These are phyloP conservation scores for Ctenicera cuprea DNA, from an alignment of 2,888 invertebrate species.

Conservation along the genomic window DNA sequence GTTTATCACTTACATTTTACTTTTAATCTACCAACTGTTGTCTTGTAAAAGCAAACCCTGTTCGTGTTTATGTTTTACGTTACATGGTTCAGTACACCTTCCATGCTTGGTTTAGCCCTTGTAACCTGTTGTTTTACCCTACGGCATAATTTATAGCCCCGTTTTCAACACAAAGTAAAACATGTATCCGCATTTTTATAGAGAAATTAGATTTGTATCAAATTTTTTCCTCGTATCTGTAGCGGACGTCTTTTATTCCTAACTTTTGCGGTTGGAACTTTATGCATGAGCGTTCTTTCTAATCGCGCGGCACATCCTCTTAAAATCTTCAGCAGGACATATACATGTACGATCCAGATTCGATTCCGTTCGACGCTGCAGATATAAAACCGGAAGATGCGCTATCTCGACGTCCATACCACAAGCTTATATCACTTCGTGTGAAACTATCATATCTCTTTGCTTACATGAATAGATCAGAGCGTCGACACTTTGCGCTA, in stretches of 20 bases:
- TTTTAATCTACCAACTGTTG: conserved; percentile 48
- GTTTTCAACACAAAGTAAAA: conserved; percentile 48
- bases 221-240: conserved; percentile 16
- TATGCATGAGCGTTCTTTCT: background rate
- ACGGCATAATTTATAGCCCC: conserved; percentile 44
- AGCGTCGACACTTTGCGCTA: conserved; percentile 8
- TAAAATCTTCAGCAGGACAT: conserved; percentile 52
- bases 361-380: conserved; percentile 50
- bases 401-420: conserved; percentile 53
- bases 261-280: background rate
- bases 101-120: conserved; percentile 42
- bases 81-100: conserved; percentile 47
- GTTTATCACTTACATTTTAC: conserved; percentile 50
- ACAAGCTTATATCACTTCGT: conserved; percentile 48
- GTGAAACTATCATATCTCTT: conserved; percentile 42
- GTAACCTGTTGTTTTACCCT: conserved; percentile 52
- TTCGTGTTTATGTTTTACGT: conserved; percentile 43
- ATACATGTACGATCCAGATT: conserved; percentile 52
- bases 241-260: background rate
- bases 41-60: conserved; percentile 48
- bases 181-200: conserved; percentile 44
- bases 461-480: conserved; percentile 32
- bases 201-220: conserved; percentile 43
- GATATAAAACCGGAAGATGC: conserved; percentile 54
- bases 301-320: conserved; percentile 33